These are phyloP conservation scores for Hexactinellida sp. DNA, from an alignment of 37 sponge, comb jelly and placozoan genomes.

Conservation along the genomic window DNA sequence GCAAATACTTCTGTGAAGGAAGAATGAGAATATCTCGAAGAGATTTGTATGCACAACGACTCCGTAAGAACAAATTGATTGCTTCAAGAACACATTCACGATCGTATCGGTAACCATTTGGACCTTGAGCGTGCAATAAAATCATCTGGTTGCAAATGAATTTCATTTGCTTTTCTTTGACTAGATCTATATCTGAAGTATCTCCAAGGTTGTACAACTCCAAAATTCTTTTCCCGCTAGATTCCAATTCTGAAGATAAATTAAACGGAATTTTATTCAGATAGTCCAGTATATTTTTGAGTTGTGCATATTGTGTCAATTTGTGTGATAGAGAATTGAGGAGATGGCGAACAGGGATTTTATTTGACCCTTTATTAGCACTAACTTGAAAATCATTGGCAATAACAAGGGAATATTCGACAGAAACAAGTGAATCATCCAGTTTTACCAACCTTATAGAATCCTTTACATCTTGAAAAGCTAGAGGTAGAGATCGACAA, in stretches of 20 bases:
- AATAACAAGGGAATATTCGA: not conserved
- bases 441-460: not conserved
- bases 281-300: not conserved
- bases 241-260: not conserved
- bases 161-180: not conserved
- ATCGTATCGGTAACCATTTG: not conserved
- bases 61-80: not conserved
- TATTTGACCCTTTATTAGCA: not conserved
- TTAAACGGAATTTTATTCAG: not conserved
- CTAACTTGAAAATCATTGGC: not conserved
- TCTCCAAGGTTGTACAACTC: not conserved
- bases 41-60: not conserved
- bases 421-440: not conserved
- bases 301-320: not conserved
- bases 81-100: not conserved
- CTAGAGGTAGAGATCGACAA: not conserved
- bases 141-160: not conserved
- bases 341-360: not conserved
- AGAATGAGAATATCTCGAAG: not conserved
- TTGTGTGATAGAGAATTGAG: not conserved
- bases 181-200: not conserved
- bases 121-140: not conserved
- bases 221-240: not conserved
- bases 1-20: not conserved
- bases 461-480: not conserved